Evolutionary conservation across 2,797 vertebrate species (phyloP).

Genomic region (Psittacula echo): DNA sequence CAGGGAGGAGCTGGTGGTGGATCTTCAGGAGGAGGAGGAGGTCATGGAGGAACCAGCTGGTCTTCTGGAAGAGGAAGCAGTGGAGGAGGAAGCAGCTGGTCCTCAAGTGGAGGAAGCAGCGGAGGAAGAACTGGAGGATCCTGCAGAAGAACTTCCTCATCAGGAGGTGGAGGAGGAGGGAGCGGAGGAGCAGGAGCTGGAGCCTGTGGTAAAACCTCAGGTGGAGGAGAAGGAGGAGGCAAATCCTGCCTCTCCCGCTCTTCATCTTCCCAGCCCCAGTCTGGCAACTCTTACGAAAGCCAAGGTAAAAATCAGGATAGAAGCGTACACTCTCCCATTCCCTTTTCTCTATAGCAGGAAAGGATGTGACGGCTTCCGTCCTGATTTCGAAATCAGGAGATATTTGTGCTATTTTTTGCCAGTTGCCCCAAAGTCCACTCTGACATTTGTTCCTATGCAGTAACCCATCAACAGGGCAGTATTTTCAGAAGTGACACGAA

Average conservation of each 20-base stretch:
- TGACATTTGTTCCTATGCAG: background rate
- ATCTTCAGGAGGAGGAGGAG: slow-evolving; percentile 39
- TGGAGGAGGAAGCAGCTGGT: slow-evolving; percentile 41
- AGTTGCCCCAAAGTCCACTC: background rate
- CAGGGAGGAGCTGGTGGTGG: slow-evolving; percentile 39
- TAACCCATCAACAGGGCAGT: background rate
- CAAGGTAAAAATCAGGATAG: slow-evolving; percentile 6
- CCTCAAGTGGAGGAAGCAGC: slow-evolving; percentile 17
- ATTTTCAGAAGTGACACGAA: background rate
- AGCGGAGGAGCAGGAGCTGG: background rate
- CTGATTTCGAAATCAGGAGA: background rate
- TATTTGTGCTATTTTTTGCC: background rate
- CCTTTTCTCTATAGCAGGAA: background rate
- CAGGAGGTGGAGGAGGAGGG: background rate
- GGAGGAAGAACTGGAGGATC: slow-evolving; percentile 20
- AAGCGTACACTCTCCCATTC: background rate
- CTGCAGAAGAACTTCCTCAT: slow-evolving; percentile 8
- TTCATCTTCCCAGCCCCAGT: slow-evolving; percentile 31
- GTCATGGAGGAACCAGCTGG: background rate
- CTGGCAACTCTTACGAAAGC: background rate
- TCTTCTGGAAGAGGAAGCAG: background rate
- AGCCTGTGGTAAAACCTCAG: slow-evolving; percentile 3
- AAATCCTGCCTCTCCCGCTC: slow-evolving; percentile 41
- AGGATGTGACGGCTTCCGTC: background rate
- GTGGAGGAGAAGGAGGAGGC: slow-evolving; percentile 29